Conservation (phyloP, 1,140 invertebrate species). For the Caerostris darwini region DNA sequence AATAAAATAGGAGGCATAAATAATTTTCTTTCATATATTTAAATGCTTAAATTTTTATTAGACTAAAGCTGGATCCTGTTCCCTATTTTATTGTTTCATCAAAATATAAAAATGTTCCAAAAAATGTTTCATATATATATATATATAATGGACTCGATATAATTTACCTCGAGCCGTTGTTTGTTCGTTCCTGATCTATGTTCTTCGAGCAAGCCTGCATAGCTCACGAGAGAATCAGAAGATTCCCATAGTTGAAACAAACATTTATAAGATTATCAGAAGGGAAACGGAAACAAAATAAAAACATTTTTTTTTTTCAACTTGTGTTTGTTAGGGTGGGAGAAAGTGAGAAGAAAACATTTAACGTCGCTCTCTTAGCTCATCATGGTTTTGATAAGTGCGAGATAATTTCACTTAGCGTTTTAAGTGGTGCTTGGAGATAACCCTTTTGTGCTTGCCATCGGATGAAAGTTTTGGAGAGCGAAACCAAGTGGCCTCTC, state of each 20-base stretch:
- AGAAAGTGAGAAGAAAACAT: slow-evolving; percentile 45
- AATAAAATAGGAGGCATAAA: no score
- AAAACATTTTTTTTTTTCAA: not conserved
- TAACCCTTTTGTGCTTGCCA: not conserved
- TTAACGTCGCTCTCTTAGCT: slow-evolving; percentile 41
- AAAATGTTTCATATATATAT: no score
- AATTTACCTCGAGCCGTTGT: no score
- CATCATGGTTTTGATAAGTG: slow-evolving; percentile 44
- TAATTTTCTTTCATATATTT: no score
- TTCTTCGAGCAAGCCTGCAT: no score
- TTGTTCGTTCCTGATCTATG: no score
- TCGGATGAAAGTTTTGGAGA: not conserved
- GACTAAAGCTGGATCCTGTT: no score
- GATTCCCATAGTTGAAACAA: slow-evolving; percentile 17
- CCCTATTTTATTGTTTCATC: no score
- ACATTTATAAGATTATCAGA: not conserved
- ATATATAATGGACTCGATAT: no score
- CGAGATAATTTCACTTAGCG: slow-evolving; percentile 59
- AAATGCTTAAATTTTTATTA: no score
- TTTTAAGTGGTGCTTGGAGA: slow-evolving; percentile 44
- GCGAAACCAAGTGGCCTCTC: not conserved
- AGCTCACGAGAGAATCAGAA: not conserved
- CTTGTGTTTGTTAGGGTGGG: not conserved
- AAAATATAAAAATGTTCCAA: no score
- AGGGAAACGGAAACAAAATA: not conserved